phyloP scores from a whole-genome alignment of 2,797 vertebrate species.

The Gastrophryne carolinensis region DNA sequence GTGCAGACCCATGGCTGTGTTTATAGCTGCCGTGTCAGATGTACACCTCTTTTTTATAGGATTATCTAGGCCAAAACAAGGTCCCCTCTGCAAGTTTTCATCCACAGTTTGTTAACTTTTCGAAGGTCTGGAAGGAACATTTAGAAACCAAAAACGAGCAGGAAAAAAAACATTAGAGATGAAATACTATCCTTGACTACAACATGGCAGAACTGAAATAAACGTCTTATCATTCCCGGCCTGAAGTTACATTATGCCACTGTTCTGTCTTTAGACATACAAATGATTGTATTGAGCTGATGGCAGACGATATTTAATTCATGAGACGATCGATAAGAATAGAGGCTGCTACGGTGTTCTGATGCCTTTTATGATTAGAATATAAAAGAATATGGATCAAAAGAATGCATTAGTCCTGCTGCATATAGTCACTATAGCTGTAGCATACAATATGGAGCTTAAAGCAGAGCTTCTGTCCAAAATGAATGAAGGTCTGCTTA shows the following conservation, averaged over 20 bases:
- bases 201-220: no score
- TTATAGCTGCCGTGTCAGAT: slow-evolving; percentile 15
- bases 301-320: background rate
- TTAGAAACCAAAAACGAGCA: background rate
- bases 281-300: slow-evolving; percentile 8
- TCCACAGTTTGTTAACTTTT: slow-evolving; percentile 28
- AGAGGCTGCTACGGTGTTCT: no score
- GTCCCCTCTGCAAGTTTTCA: slow-evolving; percentile 14
- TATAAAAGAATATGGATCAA: background rate
- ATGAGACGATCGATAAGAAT: no score
- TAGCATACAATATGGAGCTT: no score
- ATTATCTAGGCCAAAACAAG: slow-evolving; percentile 10
- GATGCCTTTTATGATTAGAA: background rate
- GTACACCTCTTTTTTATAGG: background rate
- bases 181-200: no score
- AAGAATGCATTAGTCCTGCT: no score
- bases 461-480: no score
- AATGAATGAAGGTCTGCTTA: no score
- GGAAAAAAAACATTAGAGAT: background rate
- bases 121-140: background rate
- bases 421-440: no score
- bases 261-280: background rate
- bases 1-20: background rate
- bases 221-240: slow-evolving; percentile 16
- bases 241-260: background rate